Conservation (phyloP, 2,888 invertebrate genomes). For the Drosophila antonietae region DNA sequence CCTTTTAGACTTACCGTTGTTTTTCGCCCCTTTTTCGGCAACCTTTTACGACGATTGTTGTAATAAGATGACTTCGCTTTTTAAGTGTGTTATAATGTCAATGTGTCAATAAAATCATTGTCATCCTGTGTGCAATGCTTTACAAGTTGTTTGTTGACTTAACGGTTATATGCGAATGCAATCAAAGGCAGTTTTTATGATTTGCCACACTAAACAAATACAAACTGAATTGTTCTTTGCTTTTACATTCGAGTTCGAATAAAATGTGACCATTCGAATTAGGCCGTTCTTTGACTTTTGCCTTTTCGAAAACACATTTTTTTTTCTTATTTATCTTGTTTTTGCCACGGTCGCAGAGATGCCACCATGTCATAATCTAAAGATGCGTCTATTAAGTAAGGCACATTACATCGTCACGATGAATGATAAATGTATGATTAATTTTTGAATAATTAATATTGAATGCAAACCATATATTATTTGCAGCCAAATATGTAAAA, state of each 20-base stretch:
- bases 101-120: slow-evolving; percentile 47
- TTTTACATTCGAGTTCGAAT: neutral
- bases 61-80: slow-evolving; percentile 35
- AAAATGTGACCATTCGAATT: neutral
- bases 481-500: neutral
- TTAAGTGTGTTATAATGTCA: slow-evolving; percentile 53
- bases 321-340: neutral
- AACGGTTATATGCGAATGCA: slow-evolving; percentile 29
- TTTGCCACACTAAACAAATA: neutral
- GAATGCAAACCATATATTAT: neutral
- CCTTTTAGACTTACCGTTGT: slow-evolving; percentile 36
- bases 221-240: neutral
- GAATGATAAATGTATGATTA: neutral
- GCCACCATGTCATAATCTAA: neutral
- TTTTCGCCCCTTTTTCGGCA: slow-evolving; percentile 38
- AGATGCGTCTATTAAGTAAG: neutral
- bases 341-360: neutral
- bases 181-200: neutral
- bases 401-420: neutral
- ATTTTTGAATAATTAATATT: neutral
- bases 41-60: slow-evolving; percentile 45
- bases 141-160: slow-evolving; percentile 14
- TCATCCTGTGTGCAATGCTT: slow-evolving; percentile 15
- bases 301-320: neutral
- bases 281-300: neutral